phyloP scores from a whole-genome alignment of 2,113 vertebrate species.

The Callocephalon fimbriatum region DNA sequence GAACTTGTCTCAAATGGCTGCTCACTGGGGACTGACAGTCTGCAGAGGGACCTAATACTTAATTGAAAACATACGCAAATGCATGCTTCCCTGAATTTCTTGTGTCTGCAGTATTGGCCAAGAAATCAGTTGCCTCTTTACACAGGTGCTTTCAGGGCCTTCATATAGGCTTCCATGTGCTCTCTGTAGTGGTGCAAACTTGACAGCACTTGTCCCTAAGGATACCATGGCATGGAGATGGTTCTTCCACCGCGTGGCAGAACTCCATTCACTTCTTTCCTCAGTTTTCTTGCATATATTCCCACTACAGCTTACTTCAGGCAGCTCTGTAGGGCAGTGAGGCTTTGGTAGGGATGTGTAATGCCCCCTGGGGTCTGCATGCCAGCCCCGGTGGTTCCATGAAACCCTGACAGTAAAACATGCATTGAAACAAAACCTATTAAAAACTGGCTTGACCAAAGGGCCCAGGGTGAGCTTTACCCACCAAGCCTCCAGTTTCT shows the following conservation, averaged over 20 bases:
- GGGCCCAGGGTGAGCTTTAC: neutral
- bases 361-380: accelerated
- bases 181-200: neutral
- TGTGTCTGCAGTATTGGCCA: neutral
- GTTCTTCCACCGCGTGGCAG: neutral
- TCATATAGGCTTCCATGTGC: neutral
- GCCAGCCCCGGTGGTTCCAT: neutral
- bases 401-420: neutral
- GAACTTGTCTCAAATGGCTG: neutral
- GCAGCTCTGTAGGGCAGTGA: neutral
- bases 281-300: neutral
- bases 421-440: neutral
- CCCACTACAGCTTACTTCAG: neutral
- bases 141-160: neutral
- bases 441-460: neutral
- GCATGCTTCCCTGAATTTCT: neutral
- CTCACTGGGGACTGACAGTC: neutral
- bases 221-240: accelerated
- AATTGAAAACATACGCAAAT: neutral
- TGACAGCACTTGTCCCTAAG: neutral
- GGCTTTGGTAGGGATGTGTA: neutral
- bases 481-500: neutral
- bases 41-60: neutral
- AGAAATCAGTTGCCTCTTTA: neutral
- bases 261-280: accelerated